A percentile compares a stretch with the other conserved stretches of the same genome.
Evolutionary conservation across 2,888 invertebrate species (phyloP).

Genomic region (Formica aserva): DNA sequence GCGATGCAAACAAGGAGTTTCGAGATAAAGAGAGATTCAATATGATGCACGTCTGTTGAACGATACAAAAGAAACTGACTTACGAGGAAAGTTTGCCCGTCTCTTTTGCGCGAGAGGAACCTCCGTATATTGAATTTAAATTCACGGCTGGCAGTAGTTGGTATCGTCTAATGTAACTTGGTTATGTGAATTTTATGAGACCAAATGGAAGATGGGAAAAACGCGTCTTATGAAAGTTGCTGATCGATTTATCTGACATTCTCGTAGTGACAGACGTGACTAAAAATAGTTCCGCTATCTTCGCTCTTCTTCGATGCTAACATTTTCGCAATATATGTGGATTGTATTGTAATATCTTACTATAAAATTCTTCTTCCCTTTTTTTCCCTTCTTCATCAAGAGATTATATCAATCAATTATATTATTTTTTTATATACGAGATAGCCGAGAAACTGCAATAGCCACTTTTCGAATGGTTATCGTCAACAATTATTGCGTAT

Average conservation of each 20-base stretch:
- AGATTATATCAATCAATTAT: neutral
- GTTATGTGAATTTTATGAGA: constrained; percentile 56
- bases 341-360: neutral
- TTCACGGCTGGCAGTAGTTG: constrained; percentile 53
- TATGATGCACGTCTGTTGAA: constrained; percentile 53
- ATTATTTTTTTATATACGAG: neutral
- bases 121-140: constrained; percentile 59
- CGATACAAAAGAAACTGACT: constrained; percentile 63
- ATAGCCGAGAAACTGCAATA: neutral
- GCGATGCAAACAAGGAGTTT: constrained; percentile 41
- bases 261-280: constrained; percentile 34
- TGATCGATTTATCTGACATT: constrained; percentile 53
- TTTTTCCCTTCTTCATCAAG: neutral
- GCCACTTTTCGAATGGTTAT: neutral
- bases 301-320: constrained; percentile 20
- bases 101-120: constrained; percentile 50
- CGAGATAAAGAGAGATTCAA: constrained; percentile 63
- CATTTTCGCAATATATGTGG: neutral
- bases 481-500: constrained; percentile 5
- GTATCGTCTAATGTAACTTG: constrained; percentile 54
- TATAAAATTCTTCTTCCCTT: neutral
- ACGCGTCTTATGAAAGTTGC: constrained; percentile 45
- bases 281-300: constrained; percentile 45
- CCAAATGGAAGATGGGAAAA: constrained; percentile 50
- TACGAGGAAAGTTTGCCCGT: constrained; percentile 44